Conservation (phyloP, 2,888 invertebrate genomes). For the Griposia aprilina region DNA sequence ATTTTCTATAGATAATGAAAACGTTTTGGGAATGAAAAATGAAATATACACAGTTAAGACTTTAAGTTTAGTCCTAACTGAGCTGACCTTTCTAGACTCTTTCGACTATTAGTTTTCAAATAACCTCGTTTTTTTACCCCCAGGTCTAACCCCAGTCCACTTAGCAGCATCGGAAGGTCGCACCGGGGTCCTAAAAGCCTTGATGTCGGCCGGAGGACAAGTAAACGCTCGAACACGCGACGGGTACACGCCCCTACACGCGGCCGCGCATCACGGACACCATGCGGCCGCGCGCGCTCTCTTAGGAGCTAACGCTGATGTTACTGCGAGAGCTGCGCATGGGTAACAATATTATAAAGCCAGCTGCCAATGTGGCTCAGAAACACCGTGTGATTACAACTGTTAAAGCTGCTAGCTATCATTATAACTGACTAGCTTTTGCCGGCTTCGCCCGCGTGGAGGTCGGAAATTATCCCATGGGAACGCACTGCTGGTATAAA, state of each 20-base stretch:
- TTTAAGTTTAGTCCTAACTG: too few relatives aligned
- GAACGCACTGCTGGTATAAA: too few relatives aligned
- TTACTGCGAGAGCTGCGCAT: conserved; percentile 94
- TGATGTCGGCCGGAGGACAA: conserved; percentile 94
- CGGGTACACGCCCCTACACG: conserved; percentile 98
- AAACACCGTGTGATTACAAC: not conserved
- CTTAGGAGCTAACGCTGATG: conserved; percentile 96
- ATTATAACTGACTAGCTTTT: too few relatives aligned
- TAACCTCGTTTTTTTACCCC: not conserved
- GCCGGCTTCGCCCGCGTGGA: too few relatives aligned
- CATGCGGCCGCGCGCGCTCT: conserved; percentile 97
- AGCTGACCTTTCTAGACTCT: not conserved
- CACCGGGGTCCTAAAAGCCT: conserved; percentile 95
- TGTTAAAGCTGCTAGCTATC: too few relatives aligned
- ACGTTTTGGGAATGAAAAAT: too few relatives aligned
- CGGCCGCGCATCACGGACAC: conserved; percentile 99
- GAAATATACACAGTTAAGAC: too few relatives aligned
- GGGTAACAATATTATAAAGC: conserved; percentile 83
- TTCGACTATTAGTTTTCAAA: too few relatives aligned
- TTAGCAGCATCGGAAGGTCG: conserved; percentile 98
- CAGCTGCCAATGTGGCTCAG: not conserved
- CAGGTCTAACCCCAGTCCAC: conserved; percentile 97
- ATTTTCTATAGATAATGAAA: too few relatives aligned
- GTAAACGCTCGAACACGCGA: conserved; percentile 94
- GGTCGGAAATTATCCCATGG: too few relatives aligned